Conservation (phyloP, 2,113 vertebrate genomes). For the Oreochromis tanganicae region DNA sequence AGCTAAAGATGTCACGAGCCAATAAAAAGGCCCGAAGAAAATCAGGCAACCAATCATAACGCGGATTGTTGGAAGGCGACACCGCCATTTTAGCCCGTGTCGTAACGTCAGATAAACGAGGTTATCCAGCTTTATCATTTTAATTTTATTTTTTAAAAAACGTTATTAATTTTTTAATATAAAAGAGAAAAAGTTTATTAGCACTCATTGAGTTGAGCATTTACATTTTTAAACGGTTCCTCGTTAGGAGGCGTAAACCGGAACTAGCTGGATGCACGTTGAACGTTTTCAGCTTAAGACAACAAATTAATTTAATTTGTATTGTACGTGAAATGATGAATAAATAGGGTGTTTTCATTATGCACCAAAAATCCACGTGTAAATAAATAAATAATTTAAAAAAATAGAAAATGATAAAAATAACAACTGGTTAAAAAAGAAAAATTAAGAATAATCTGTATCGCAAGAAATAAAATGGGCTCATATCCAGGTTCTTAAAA, state of each 20-base stretch:
- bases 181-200: neutral
- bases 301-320: neutral
- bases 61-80: neutral
- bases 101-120: neutral
- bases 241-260: constrained; percentile 8
- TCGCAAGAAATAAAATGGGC: neutral
- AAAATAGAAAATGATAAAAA: neutral
- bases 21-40: constrained; percentile 20
- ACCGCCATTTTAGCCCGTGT: constrained; percentile 57
- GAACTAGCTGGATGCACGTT: neutral
- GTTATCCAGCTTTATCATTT: neutral
- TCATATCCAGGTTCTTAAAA: neutral
- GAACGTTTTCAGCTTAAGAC: neutral
- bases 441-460: neutral
- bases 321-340: neutral
- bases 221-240: neutral
- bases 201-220: neutral
- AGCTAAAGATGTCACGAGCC: neutral
- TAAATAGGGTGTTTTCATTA: neutral
- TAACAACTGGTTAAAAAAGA: neutral
- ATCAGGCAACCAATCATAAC: constrained; percentile 29
- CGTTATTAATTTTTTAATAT: neutral
- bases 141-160: neutral
- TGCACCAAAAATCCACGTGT: neutral
- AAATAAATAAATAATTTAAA: neutral